phyloP scores from a whole-genome alignment of 2,888 invertebrate genomes.

The Branchipolynoe longqiensis region DNA sequence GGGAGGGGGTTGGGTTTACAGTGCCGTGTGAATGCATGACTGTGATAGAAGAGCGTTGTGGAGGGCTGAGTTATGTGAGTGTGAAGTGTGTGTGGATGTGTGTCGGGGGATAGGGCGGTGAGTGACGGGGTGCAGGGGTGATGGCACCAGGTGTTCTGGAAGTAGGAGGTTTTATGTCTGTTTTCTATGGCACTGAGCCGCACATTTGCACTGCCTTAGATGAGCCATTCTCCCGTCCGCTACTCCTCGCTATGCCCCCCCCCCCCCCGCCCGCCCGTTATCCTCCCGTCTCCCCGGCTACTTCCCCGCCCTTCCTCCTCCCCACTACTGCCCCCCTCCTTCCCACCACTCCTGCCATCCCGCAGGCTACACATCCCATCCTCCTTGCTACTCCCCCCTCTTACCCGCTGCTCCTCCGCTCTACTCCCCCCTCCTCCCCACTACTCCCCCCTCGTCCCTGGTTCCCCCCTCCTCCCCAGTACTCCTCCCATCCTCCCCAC shows the following conservation, averaged over 20 bases:
- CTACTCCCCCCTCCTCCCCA: too few relatives aligned
- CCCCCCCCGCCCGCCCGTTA: neutral
- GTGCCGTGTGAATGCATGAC: constrained; percentile 5
- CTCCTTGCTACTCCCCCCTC: too few relatives aligned
- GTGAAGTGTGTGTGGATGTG: neutral
- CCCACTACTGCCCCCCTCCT: too few relatives aligned
- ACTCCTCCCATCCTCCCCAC: too few relatives aligned
- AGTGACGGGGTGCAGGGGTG: neutral
- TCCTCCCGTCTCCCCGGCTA: too few relatives aligned
- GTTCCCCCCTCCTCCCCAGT: too few relatives aligned
- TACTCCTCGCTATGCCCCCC: neutral
- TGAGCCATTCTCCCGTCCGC: neutral
- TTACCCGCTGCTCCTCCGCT: too few relatives aligned
- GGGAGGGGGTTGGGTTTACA: neutral
- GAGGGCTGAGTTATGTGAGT: neutral
- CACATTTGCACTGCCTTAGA: too few relatives aligned
- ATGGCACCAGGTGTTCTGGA: neutral
- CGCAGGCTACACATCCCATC: too few relatives aligned
- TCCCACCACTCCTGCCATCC: too few relatives aligned
- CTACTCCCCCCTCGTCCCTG: too few relatives aligned
- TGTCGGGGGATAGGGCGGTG: neutral
- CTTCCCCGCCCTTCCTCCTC: too few relatives aligned
- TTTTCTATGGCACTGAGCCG: constrained; percentile 10
- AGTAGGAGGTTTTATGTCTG: neutral
- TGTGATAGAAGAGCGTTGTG: neutral